Percentiles rank a stretch among this genome's conserved stretches.
phyloP scores from a whole-genome alignment of 2,113 vertebrate species.

The Tragelaphus imberbis region DNA sequence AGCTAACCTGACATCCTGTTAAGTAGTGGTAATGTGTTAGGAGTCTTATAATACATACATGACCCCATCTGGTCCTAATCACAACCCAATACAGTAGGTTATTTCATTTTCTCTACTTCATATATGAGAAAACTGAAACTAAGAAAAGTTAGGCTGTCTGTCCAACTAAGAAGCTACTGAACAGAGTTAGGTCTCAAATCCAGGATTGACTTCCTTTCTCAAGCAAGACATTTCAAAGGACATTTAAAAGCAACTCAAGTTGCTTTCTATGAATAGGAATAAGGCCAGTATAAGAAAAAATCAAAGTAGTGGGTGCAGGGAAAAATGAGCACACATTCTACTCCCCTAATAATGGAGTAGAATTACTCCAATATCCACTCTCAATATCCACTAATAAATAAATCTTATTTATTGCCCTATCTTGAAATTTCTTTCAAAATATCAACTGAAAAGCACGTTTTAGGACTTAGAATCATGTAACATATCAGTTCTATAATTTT shows the following conservation, averaged over 20 bases:
- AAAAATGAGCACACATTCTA: background rate
- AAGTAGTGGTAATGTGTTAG: background rate
- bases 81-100: background rate
- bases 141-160: background rate
- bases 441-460: background rate
- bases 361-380: too few species aligned
- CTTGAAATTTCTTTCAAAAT: background rate
- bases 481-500: background rate
- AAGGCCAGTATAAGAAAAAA: background rate
- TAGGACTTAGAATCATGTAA: background rate
- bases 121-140: background rate
- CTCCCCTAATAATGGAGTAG: too few species aligned
- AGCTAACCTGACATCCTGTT: background rate
- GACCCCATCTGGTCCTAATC: background rate
- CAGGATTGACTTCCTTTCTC: background rate
- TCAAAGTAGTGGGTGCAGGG: background rate
- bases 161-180: background rate
- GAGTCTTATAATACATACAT: background rate
- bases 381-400: background rate
- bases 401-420: background rate
- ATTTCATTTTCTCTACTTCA: background rate
- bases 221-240: background rate
- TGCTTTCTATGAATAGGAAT: background rate
- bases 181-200: background rate
- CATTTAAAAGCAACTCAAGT: background rate